Conservation (phyloP, 2,888 invertebrate species). For the Bedellia somnulentella region DNA sequence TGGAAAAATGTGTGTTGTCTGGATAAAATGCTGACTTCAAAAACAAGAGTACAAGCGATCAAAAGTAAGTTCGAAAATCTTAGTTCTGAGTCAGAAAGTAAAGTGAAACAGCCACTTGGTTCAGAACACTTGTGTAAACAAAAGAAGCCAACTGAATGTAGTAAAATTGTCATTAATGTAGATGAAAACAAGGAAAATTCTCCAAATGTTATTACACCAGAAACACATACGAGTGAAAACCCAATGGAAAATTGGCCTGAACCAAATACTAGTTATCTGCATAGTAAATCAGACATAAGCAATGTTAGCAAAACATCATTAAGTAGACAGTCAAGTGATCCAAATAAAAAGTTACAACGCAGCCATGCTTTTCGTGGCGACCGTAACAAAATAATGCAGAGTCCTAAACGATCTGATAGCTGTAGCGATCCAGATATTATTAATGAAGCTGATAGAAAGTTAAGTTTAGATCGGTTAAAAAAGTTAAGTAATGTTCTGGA, state of each 20-base stretch:
- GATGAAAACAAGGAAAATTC: too few relatives aligned
- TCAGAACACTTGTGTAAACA: too few relatives aligned
- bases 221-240: too few relatives aligned
- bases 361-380: constrained; percentile 64
- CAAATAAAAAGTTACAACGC: constrained; percentile 57
- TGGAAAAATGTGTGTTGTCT: constrained; percentile 7
- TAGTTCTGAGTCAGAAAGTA: constrained; percentile 27
- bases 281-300: constrained; percentile 31
- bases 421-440: constrained; percentile 32
- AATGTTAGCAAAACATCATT: constrained; percentile 28
- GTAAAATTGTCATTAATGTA: too few relatives aligned
- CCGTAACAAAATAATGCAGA: constrained; percentile 27
- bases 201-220: too few relatives aligned
- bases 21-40: constrained; percentile 48
- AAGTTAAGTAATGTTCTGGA: constrained; percentile 39
- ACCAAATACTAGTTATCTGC: constrained; percentile 40
- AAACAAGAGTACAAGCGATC: constrained; percentile 65
- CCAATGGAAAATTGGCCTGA: constrained; percentile 19
- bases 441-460: not conserved
- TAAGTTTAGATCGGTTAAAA: constrained; percentile 25
- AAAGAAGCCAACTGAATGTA: too few relatives aligned
- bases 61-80: constrained; percentile 66
- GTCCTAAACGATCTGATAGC: constrained; percentile 36
- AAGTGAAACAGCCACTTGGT: too few relatives aligned
- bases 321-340: constrained; percentile 48